Evolutionary conservation across 1,140 invertebrate genomes (phyloP), one percentile per base, ranked within the genome.

Genomic region (Drosophila sp.): DNA sequence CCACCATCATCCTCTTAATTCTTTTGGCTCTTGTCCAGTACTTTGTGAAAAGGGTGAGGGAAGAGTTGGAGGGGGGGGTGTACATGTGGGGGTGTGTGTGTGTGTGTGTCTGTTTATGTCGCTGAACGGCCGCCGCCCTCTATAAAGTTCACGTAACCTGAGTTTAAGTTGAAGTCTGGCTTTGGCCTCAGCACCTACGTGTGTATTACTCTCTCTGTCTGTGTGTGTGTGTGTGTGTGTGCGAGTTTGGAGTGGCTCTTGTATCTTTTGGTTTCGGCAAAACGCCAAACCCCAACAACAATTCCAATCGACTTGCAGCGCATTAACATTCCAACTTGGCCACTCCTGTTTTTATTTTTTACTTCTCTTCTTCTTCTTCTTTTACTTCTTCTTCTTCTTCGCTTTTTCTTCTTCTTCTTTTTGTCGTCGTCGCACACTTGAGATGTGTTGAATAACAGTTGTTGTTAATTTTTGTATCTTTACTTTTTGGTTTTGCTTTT

Each of bases 291-390:
- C 75, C 79, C 71, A 30, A 56, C 54, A 30, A 60, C 65, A 50
- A 50, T 50, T 50, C 44, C 23, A 50, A 50, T 50, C 44, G 44
- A 50, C 44, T 78, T 86, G 83, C 76, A 89, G 84, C 83, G 73
- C 84, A 89, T 89, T 89, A 89, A 89, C 84, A 89, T 89, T 89
- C 84, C 84, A 84, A 70, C 62, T 89, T 89, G 80, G 84, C 84
- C 84, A 89, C 84, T 89, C 84, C 84, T 89, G 84, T 89, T 84
- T 83, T 27, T 50, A 4, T 41, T 25, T 50, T 50, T 23, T 50
- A 7, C 33, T 33, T 33, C 33, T 44, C 41, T 44, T 47, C 17
- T 44, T 23, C 41, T 23, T 44, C 23, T 17, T 47, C 44, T n/a
- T 44, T n/a, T 23, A 23, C 44, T 25, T 25, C 66, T 40, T 55